These are phyloP conservation scores for Rhodinocichla rosea DNA, from an alignment of 2,113 vertebrate genomes.

Conservation along the genomic window DNA sequence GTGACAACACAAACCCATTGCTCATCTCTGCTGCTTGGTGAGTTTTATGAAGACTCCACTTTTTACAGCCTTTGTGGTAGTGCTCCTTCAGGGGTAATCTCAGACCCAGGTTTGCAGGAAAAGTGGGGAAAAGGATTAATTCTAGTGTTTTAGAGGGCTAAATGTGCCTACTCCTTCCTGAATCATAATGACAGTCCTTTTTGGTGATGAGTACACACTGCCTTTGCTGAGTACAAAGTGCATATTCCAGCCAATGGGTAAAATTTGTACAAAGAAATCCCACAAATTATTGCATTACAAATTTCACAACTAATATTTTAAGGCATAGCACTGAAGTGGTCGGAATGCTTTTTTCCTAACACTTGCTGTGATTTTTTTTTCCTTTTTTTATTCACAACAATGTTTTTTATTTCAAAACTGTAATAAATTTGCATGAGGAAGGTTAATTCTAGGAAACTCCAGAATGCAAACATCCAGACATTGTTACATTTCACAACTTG, in stretches of 20 bases:
- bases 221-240: background rate
- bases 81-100: background rate
- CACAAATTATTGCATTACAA: background rate
- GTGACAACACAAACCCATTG: background rate
- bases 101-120: background rate
- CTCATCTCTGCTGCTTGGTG: background rate
- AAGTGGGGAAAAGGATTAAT: background rate
- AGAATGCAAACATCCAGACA: background rate
- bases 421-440: constrained; percentile 20
- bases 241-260: background rate
- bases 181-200: background rate
- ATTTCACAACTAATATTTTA: background rate
- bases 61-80: background rate
- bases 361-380: background rate
- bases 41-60: background rate
- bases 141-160: background rate
- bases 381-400: background rate
- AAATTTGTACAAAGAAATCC: background rate
- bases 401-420: background rate
- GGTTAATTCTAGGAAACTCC: background rate
- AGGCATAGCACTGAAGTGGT: background rate
- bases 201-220: background rate
- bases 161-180: background rate
- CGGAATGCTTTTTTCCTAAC: background rate
- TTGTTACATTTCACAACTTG: background rate